Percentiles rank a stretch among this genome's conserved stretches.
These are phyloP conservation scores for Andrena flavipes DNA, from an alignment of 2,888 invertebrate species.

Conservation along the genomic window DNA sequence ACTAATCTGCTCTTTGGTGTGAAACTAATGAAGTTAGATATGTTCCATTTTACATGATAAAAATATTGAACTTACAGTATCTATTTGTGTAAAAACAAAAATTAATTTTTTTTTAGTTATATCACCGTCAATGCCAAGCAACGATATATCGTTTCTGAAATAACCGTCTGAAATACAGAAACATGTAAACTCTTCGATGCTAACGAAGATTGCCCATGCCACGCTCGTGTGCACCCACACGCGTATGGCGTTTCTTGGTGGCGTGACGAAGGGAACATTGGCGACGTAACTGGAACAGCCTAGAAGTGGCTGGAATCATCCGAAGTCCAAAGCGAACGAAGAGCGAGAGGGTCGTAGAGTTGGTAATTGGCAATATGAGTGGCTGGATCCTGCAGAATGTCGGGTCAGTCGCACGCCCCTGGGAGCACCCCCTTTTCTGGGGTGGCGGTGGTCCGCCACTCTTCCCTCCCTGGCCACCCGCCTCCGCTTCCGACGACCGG, in stretches of 20 bases:
- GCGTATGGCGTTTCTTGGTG: conserved; percentile 27
- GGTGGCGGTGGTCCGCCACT: conserved; percentile 70
- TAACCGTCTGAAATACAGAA: not conserved
- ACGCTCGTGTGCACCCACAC: not conserved
- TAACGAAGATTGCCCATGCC: not conserved
- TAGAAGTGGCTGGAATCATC: conserved; percentile 80
- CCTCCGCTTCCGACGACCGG: conserved; percentile 70
- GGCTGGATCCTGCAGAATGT: conserved; percentile 83
- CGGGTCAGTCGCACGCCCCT: conserved; percentile 84
- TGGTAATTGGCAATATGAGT: conserved; percentile 85
- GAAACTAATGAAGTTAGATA: too few species aligned
- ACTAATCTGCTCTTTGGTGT: too few species aligned
- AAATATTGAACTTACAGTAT: too few species aligned
- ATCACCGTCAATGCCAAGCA: too few species aligned
- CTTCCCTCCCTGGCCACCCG: conserved; percentile 65
- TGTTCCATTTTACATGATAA: too few species aligned
- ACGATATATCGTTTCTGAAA: too few species aligned
- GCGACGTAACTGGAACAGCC: conserved; percentile 76
- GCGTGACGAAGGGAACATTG: conserved; percentile 61
- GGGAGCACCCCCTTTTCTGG: conserved; percentile 82
- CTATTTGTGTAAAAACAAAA: too few species aligned
- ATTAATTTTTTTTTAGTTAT: too few species aligned
- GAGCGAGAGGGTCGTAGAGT: conserved; percentile 83
- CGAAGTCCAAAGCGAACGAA: conserved; percentile 79
- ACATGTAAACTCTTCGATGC: not conserved